Evolutionary conservation across 2,888 invertebrate genomes (phyloP).

Genomic region (Lasioglossum figueresi): DNA sequence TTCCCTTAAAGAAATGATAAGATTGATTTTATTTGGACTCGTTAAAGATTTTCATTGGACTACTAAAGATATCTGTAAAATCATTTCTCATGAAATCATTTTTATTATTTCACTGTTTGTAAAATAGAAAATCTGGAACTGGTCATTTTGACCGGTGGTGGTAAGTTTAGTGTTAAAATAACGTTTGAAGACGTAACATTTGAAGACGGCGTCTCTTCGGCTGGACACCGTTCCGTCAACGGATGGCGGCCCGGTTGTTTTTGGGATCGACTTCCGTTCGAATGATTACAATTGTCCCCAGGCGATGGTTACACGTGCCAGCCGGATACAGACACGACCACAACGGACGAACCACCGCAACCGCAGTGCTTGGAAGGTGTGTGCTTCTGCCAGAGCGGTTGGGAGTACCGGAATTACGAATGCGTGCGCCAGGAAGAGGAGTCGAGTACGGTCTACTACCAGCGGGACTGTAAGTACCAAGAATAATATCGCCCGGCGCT

Average conservation of each 20-base stretch:
- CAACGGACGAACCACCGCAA: constrained; percentile 71
- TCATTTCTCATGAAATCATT: no score
- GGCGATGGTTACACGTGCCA: constrained; percentile 85
- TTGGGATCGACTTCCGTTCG: constrained; percentile 29
- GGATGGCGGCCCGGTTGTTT: background rate
- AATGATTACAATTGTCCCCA: constrained; percentile 57
- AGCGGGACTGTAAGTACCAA: constrained; percentile 65
- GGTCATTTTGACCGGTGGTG: no score
- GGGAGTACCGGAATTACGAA: constrained; percentile 77
- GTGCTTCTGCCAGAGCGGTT: constrained; percentile 87
- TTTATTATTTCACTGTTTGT: no score
- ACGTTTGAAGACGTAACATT: no score
- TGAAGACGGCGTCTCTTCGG: background rate
- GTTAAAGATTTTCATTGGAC: no score
- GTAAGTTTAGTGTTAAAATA: no score
- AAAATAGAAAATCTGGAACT: no score
- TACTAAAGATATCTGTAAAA: no score
- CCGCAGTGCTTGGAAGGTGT: constrained; percentile 83
- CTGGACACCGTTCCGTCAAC: background rate
- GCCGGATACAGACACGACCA: constrained; percentile 73
- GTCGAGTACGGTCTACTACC: constrained; percentile 48
- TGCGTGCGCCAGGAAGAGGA: constrained; percentile 73
- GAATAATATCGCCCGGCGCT: background rate
- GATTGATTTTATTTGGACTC: no score
- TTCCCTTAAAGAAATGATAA: no score